Percentiles rank a stretch among this genome's conserved stretches.
These are phyloP conservation scores for Drosophila rhopaloa DNA, from an alignment of 1,140 invertebrate species.

Conservation along the genomic window DNA sequence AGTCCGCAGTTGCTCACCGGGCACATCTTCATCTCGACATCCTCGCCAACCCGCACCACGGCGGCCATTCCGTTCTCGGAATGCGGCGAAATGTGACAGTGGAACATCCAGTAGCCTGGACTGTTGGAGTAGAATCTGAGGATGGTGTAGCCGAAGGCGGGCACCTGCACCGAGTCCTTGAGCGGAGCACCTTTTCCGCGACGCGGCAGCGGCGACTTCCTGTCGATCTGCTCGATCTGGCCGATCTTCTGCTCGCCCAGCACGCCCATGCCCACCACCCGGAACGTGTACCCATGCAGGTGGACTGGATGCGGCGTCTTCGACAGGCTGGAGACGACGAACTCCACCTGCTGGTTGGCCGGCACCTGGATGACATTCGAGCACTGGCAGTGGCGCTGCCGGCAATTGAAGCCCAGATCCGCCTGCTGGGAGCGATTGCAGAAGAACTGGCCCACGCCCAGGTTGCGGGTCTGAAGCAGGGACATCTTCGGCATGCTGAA, in stretches of 20 bases:
- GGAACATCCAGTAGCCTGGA: constrained; percentile 82
- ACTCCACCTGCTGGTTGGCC: constrained; percentile 72
- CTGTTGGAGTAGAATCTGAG: constrained; percentile 74
- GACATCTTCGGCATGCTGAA: constrained; percentile 78
- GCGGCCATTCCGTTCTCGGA: constrained; percentile 86
- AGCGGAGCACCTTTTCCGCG: constrained; percentile 60
- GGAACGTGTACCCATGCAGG: constrained; percentile 80
- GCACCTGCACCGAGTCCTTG: constrained; percentile 81
- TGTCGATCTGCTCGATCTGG: constrained; percentile 73
- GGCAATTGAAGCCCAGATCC: constrained; percentile 70
- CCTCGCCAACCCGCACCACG: constrained; percentile 85
- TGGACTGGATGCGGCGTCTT: constrained; percentile 74
- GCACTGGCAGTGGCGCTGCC: constrained; percentile 67
- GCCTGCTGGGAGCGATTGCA: constrained; percentile 75
- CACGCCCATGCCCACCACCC: constrained; percentile 80
- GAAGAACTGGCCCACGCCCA: constrained; percentile 71
- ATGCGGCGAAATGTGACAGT: constrained; percentile 84
- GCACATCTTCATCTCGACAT: constrained; percentile 80
- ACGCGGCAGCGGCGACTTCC: constrained; percentile 54
- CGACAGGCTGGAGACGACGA: constrained; percentile 72
- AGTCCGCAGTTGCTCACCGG: constrained; percentile 80
- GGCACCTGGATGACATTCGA: constrained; percentile 81
- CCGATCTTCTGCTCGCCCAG: constrained; percentile 66
- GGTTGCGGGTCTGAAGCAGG: constrained; percentile 75
- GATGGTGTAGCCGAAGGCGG: constrained; percentile 77